Conservation (phyloP, 2,113 vertebrate species). For the Hyla sarda region DNA sequence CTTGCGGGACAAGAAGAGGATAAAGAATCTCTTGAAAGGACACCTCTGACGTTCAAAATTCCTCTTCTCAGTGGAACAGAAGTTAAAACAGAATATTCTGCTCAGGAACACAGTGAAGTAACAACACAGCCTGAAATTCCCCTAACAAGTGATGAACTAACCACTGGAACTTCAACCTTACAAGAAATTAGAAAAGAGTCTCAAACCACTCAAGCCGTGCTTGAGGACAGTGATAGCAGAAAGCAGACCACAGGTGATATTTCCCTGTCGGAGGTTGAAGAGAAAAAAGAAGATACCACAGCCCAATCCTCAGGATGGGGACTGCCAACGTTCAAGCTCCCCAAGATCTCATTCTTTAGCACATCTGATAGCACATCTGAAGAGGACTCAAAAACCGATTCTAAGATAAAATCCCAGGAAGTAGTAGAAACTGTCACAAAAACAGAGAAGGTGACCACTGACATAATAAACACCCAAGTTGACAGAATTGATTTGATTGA, state of each 20-base stretch:
- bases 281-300: not conserved
- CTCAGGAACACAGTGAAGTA: not conserved
- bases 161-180: not conserved
- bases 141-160: not conserved
- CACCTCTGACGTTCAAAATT: not conserved
- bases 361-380: slow-evolving; percentile 17
- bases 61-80: not conserved
- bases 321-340: not conserved
- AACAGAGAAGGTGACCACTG: not conserved
- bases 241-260: not conserved
- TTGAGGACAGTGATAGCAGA: not conserved
- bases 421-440: not conserved
- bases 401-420: not conserved
- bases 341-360: not conserved
- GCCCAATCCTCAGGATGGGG: not conserved
- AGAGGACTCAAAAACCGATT: not conserved
- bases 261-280: not conserved
- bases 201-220: not conserved
- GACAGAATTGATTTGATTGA: not conserved
- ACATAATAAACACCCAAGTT: not conserved
- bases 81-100: not conserved
- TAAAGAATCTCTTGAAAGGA: not conserved
- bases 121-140: not conserved
- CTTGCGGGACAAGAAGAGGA: not conserved
- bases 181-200: not conserved